Percentiles rank a stretch among this genome's conserved stretches.
These are phyloP conservation scores for Aporophyla nigra DNA, from an alignment of 2,888 invertebrate genomes.

Conservation along the genomic window DNA sequence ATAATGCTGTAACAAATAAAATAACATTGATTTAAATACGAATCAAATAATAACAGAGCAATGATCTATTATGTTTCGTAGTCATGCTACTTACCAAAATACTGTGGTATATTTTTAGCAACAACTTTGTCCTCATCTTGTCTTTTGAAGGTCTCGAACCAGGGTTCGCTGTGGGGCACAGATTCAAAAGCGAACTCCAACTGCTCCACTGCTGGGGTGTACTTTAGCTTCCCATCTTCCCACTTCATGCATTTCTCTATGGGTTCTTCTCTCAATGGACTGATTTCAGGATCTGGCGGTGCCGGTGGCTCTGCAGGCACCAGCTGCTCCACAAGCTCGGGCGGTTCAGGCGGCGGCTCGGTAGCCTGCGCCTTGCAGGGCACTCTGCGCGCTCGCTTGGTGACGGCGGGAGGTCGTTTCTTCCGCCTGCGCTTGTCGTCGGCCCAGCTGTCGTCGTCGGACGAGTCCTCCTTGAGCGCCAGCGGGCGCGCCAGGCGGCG, in stretches of 20 bases:
- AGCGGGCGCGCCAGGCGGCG: conserved; percentile 83
- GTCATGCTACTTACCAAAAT: conserved; percentile 85
- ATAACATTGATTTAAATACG: conserved; percentile 17
- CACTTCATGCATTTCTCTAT: conserved; percentile 85
- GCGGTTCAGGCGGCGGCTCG: conserved; percentile 62
- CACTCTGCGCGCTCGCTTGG: conserved; percentile 72
- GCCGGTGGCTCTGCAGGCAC: conserved; percentile 58
- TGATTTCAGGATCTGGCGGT: conserved; percentile 69
- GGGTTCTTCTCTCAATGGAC: conserved; percentile 80
- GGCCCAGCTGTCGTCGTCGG: conserved; percentile 87
- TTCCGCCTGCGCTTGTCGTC: conserved; percentile 81
- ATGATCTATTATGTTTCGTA: background rate
- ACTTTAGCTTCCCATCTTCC: conserved; percentile 87
- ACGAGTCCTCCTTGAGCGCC: conserved; percentile 87
- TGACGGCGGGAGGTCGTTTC: conserved; percentile 73
- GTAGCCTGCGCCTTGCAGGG: conserved; percentile 56
- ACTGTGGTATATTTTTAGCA: conserved; percentile 91
- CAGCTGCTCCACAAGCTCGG: conserved; percentile 62
- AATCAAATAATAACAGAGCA: background rate
- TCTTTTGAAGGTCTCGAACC: conserved; percentile 95
- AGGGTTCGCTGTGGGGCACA: conserved; percentile 93
- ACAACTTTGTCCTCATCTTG: conserved; percentile 94
- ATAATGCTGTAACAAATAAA: conserved; percentile 86
- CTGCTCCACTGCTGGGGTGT: conserved; percentile 90
- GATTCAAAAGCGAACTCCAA: conserved; percentile 94